These are phyloP conservation scores for Grus americana DNA, from an alignment of 2,113 vertebrate genomes.

Conservation along the genomic window DNA sequence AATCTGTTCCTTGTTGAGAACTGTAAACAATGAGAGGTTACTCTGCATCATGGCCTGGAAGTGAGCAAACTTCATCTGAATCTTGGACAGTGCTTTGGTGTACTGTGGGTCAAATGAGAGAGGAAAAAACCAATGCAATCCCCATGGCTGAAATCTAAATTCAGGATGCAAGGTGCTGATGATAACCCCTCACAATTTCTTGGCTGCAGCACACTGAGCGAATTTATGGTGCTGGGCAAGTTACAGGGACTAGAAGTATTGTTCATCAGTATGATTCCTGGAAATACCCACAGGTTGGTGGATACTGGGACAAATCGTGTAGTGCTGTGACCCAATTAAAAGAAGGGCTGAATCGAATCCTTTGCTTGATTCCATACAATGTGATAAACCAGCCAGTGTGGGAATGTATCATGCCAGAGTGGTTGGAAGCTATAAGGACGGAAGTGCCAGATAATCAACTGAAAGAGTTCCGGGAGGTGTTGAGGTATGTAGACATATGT, in stretches of 20 bases:
- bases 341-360: slow-evolving; percentile 95
- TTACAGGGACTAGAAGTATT: neutral
- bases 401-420: slow-evolving; percentile 99
- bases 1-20: neutral
- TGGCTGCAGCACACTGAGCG: neutral
- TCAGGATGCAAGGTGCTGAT: neutral
- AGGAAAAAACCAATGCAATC: neutral
- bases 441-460: slow-evolving; percentile 95
- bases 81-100: neutral
- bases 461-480: slow-evolving; percentile 96
- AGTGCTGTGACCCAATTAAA: slow-evolving; percentile 95
- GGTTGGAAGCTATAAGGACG: slow-evolving; percentile 94
- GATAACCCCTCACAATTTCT: neutral
- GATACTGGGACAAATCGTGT: slow-evolving; percentile 98
- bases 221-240: neutral
- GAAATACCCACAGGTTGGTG: slow-evolving; percentile 86
- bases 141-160: neutral
- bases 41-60: neutral
- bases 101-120: neutral
- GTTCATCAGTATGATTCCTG: neutral
- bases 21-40: neutral
- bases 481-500: slow-evolving; percentile 82
- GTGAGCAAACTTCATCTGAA: neutral
- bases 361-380: slow-evolving; percentile 98
- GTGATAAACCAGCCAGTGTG: slow-evolving; percentile 96